Conservation (phyloP, 1,140 invertebrate genomes). For the Hycleus cichorii region DNA sequence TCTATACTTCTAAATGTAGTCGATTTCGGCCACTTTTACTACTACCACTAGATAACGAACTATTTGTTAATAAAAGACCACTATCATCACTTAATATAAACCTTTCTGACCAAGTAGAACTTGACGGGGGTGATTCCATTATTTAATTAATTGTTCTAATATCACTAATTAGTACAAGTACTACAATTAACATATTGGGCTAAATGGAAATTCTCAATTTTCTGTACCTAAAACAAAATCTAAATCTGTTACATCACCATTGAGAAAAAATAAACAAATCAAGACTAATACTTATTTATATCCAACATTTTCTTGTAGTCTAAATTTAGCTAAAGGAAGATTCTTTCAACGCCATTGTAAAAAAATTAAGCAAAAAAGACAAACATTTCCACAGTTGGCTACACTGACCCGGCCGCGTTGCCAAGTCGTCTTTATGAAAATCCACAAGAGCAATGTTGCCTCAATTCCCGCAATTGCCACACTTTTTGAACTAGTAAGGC, state of each 20-base stretch:
- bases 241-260: no score
- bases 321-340: not conserved
- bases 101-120: conserved; percentile 51
- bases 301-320: no score
- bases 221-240: no score
- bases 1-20: conserved; percentile 48
- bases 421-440: no score
- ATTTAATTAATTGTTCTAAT: conserved; percentile 2
- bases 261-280: no score
- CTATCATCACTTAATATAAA: conserved; percentile 55
- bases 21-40: conserved; percentile 45
- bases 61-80: conserved; percentile 54
- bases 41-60: conserved; percentile 54
- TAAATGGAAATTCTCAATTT: no score
- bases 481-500: no score
- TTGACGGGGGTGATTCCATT: conserved; percentile 54
- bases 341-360: not conserved
- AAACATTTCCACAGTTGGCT: not conserved
- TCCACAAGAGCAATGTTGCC: no score
- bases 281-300: no score
- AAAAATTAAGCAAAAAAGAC: not conserved
- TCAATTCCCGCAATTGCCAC: no score
- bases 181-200: no score
- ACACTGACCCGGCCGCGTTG: not conserved
- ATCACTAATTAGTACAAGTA: no score